Conservation (phyloP, 2,113 vertebrate species). For the Pollimyrus isidori region DNA sequence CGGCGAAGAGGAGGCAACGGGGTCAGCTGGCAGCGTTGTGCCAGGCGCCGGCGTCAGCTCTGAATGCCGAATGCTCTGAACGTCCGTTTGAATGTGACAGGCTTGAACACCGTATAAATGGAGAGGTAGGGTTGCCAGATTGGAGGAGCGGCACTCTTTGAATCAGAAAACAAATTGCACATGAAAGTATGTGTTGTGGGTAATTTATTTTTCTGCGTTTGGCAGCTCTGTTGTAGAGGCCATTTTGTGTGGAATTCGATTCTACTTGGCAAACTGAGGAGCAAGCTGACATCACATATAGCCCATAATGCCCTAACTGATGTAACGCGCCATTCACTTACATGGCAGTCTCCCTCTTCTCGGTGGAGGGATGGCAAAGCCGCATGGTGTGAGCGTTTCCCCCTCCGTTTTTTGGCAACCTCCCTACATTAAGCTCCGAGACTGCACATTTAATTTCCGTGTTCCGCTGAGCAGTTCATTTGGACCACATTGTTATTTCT, state of each 20-base stretch:
- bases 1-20: slow-evolving; percentile 51
- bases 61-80: slow-evolving; percentile 35
- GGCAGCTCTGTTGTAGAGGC: slow-evolving; percentile 19
- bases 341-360: not conserved
- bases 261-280: slow-evolving; percentile 9
- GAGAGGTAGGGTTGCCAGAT: slow-evolving; percentile 1
- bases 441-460: not conserved
- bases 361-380: not conserved
- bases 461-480: not conserved
- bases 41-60: slow-evolving; percentile 44
- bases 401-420: not conserved
- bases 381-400: not conserved
- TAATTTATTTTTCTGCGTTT: slow-evolving; percentile 31
- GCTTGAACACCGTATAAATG: slow-evolving; percentile 7
- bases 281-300: slow-evolving; percentile 8
- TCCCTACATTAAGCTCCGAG: not conserved
- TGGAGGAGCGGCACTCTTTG: slow-evolving; percentile 15
- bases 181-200: slow-evolving; percentile 38
- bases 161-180: slow-evolving; percentile 26
- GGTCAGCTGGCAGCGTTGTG: slow-evolving; percentile 50
- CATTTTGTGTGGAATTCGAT: slow-evolving; percentile 18
- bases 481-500: not conserved
- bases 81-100: slow-evolving; percentile 34
- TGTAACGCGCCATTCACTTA: slow-evolving; percentile 5
- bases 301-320: not conserved